phyloP scores from a whole-genome alignment of 2,113 vertebrate species.

The Muscicapa adusta region DNA sequence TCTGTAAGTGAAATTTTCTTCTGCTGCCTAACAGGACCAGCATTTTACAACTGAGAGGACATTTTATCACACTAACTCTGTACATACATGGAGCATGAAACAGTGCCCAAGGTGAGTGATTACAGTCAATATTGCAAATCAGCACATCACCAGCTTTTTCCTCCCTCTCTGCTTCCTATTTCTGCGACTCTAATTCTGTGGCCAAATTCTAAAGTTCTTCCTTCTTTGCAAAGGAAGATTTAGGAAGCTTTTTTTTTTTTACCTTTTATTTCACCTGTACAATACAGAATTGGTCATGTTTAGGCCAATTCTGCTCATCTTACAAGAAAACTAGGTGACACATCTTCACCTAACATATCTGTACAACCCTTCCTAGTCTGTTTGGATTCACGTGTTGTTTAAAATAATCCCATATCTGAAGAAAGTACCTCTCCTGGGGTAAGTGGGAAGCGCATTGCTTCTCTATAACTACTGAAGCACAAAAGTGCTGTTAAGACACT shows the following conservation, averaged over 20 bases:
- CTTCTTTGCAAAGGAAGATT: background rate
- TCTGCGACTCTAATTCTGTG: background rate
- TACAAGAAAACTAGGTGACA: background rate
- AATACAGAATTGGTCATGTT: background rate
- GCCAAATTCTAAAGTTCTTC: background rate
- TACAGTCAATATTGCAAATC: background rate
- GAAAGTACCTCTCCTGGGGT: background rate
- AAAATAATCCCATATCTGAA: background rate
- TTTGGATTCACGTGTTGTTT: background rate
- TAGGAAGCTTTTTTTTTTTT: background rate
- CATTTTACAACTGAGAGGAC: background rate
- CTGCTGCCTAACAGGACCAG: background rate
- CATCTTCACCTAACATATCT: background rate
- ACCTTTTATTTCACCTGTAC: background rate
- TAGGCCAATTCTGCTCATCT: background rate
- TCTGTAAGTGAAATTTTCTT: background rate
- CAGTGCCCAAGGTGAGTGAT: background rate
- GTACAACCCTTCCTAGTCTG: background rate
- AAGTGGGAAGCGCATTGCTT: background rate
- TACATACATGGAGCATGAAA: background rate
- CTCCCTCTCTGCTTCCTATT: background rate
- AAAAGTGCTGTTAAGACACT: background rate
- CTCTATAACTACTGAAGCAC: background rate
- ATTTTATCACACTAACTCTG: background rate
- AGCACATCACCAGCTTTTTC: background rate